phyloP scores from a whole-genome alignment of 2,113 vertebrate genomes.

The Silurus meridionalis region DNA sequence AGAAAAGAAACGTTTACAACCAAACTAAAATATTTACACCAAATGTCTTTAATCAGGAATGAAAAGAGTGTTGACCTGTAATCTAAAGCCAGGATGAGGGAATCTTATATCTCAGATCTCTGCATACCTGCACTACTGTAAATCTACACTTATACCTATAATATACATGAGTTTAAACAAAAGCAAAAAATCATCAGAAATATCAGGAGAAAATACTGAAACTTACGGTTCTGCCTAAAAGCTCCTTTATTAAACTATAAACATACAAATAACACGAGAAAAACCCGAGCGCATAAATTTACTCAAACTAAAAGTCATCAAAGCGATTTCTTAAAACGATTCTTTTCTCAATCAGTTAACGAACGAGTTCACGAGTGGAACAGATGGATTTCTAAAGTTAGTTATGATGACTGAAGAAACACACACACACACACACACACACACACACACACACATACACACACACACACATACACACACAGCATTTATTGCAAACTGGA shows the following conservation, averaged over 20 bases:
- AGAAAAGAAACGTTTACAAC: conserved; percentile 12
- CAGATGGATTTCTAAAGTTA: not conserved
- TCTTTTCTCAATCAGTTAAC: not conserved
- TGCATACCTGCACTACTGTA: conserved; percentile 17
- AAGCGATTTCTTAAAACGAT: not conserved
- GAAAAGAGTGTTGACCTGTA: conserved; percentile 15
- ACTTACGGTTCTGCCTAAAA: conserved; percentile 11
- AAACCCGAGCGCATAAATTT: not conserved
- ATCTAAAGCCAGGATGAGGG: conserved; percentile 11
- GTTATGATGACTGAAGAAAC: not conserved
- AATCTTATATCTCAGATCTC: conserved; percentile 33
- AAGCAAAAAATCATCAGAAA: conserved; percentile 27
- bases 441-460: conserved; percentile 24
- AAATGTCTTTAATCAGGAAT: conserved; percentile 15
- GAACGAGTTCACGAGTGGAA: not conserved
- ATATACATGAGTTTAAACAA: conserved; percentile 34
- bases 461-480: conserved; percentile 29
- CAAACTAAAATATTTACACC: conserved; percentile 34
- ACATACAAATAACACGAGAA: not conserved
- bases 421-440: not conserved
- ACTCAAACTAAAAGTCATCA: not conserved
- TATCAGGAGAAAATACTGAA: conserved; percentile 26
- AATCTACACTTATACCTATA: conserved; percentile 20
- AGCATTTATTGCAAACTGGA: conserved; percentile 38
- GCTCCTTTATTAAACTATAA: not conserved